Conservation (phyloP, 2,888 invertebrate species). For the Lomographa bimaculata region DNA sequence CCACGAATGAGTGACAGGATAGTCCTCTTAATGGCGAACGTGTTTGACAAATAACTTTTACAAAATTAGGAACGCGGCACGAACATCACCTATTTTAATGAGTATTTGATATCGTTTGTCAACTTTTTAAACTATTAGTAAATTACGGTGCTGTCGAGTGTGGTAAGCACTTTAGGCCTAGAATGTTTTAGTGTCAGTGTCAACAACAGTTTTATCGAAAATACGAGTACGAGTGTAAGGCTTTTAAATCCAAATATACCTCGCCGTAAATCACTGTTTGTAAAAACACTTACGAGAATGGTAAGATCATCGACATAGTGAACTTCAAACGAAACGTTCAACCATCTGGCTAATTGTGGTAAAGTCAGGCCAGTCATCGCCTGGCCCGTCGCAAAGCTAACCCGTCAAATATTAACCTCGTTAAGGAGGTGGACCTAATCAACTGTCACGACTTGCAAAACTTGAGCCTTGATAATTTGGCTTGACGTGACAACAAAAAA, state of each 20-base stretch:
- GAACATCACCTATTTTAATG: too few relatives aligned
- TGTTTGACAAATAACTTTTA: constrained; percentile 1
- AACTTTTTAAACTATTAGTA: too few relatives aligned
- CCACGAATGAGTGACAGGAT: background rate
- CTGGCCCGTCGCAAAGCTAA: constrained; percentile 19
- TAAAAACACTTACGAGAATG: background rate
- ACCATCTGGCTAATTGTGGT: constrained; percentile 11
- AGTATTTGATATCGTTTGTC: too few relatives aligned
- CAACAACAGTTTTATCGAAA: too few relatives aligned
- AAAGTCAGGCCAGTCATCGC: constrained; percentile 22
- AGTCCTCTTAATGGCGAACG: constrained; percentile 2
- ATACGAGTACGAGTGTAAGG: too few relatives aligned
- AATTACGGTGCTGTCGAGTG: too few relatives aligned
- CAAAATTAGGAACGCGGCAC: too few relatives aligned
- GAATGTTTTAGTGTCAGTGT: too few relatives aligned
- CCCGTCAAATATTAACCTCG: constrained; percentile 18
- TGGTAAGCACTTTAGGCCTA: too few relatives aligned
- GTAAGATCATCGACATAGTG: background rate
- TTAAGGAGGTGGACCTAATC: constrained; percentile 23
- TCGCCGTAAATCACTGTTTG: too few relatives aligned
- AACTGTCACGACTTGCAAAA: constrained; percentile 32
- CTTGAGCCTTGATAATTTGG: constrained; percentile 17
- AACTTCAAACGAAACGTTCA: background rate
- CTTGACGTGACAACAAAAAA: constrained; percentile 16
- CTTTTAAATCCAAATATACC: too few relatives aligned